phyloP scores from a whole-genome alignment of 2,888 invertebrate species.

The Camptogramma bilineatum region DNA sequence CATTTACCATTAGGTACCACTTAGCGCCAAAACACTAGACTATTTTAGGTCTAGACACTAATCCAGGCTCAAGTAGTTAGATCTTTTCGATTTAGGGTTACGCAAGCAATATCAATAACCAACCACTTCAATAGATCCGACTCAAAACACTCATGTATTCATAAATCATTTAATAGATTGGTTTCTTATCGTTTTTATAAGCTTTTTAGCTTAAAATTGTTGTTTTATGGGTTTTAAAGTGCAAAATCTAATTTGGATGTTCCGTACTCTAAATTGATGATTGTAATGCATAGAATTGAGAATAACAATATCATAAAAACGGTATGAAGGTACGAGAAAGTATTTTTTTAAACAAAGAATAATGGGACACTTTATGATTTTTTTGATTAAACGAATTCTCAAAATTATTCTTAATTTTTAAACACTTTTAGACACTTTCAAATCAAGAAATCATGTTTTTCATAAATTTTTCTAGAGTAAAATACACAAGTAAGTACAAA shows the following conservation, averaged over 20 bases:
- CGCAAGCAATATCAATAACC: slow-evolving; percentile 40
- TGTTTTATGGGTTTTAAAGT: slow-evolving; percentile 28
- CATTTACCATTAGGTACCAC: not conserved
- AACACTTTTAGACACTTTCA: no score
- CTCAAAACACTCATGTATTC: slow-evolving; percentile 40
- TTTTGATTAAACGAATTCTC: no score
- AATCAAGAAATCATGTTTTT: no score
- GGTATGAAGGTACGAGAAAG: no score
- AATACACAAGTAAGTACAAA: no score
- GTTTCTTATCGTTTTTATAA: slow-evolving; percentile 40
- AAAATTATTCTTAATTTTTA: no score
- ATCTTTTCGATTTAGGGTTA: slow-evolving; percentile 30
- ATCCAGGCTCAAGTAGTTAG: slow-evolving; percentile 20
- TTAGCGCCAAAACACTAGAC: not conserved
- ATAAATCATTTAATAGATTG: slow-evolving; percentile 44
- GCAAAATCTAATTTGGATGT: slow-evolving; percentile 23
- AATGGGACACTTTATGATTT: no score
- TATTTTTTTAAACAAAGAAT: no score
- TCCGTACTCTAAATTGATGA: not conserved
- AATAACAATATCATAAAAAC: not conserved
- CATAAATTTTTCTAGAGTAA: no score
- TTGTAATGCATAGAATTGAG: not conserved
- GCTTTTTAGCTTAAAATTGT: slow-evolving; percentile 33
- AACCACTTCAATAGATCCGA: slow-evolving; percentile 42
- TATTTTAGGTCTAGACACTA: slow-evolving; percentile 23